Conservation (phyloP, 1,140 invertebrate species). For the Propsilocerus akamusi region DNA sequence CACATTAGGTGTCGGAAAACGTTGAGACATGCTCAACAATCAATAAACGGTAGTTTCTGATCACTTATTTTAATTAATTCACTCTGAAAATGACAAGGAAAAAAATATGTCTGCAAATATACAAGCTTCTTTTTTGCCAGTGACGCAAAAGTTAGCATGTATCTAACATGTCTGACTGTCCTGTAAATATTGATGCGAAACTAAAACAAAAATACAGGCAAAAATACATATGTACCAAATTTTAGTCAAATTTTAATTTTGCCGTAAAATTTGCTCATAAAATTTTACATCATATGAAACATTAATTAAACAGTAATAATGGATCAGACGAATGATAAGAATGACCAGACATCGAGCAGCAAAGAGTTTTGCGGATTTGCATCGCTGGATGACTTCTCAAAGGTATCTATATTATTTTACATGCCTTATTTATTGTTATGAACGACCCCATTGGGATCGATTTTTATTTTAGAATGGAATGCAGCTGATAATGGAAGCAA, state of each 20-base stretch:
- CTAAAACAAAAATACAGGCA: background rate
- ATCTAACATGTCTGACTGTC: too few relatives aligned
- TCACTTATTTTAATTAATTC: background rate
- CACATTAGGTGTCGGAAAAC: background rate
- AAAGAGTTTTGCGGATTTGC: constrained; percentile 7
- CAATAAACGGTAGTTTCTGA: background rate
- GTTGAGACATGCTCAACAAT: background rate
- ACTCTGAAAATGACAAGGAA: background rate
- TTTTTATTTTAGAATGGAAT: constrained; percentile 29
- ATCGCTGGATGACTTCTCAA: constrained; percentile 16
- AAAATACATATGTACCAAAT: too few relatives aligned
- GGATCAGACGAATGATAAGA: background rate
- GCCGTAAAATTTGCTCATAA: too few relatives aligned
- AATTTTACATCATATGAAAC: background rate
- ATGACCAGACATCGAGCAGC: background rate
- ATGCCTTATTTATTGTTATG: constrained; percentile 8
- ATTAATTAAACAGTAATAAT: background rate
- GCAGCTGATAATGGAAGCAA: constrained; percentile 36
- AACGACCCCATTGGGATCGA: constrained; percentile 6
- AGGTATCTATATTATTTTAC: constrained; percentile 10
- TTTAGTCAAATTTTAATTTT: too few relatives aligned
- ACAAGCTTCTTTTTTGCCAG: too few relatives aligned
- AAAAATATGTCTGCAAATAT: background rate
- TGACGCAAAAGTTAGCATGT: too few relatives aligned
- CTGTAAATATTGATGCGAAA: background rate